Evolutionary conservation across 2,888 invertebrate species (phyloP), one percentile per base, ranked within the genome.

Genomic region (Agrenia bidenticulata): DNA sequence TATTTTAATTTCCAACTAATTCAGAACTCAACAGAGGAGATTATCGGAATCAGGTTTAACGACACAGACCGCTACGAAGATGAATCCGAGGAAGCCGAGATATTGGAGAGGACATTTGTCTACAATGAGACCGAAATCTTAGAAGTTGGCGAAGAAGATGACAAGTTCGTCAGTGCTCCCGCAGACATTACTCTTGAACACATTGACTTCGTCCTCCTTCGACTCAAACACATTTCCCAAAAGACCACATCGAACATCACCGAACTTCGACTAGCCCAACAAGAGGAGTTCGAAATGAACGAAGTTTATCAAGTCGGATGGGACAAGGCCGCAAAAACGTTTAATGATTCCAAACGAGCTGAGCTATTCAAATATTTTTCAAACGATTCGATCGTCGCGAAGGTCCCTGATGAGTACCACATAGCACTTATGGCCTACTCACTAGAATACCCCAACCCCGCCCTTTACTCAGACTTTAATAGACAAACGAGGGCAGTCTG

Each of bases 351-450:
- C 2, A 57, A 58, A 26, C 23, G 50, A 19, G 61, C 15, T n/a
- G 39, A 49, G 37, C 55, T 67, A 5, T 59, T 60, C 26, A 37
- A 41, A 39, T 53, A 59, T 13, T 63, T 57, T 27, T 61, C 57
- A 1, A 53, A 42, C 7, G 27, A 67, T 21, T 67, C 67, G 4
- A 61, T 60, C 9, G 45, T 64, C 13, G 56, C 45, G 1, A 56
- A 54, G 27, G 67, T 67, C 1, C 67, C 67, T 9, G 59, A 57
- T 7, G 67, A 64, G 37, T 67, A 67, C 41, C 67, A 67, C 27
- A 64, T 67, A 23, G 67, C 67, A n/a, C 15, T 67, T 9, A 49
- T 67, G 4, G 61, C 67, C 2, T 67, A 67, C 42, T 61, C 64
- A 1, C 13, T 49, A 0, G 27, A 9, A 5, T 9, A 19, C 4